A percentile compares a stretch with the other conserved stretches of the same genome.
phyloP scores from a whole-genome alignment of 2,888 invertebrate genomes.

The Drosophila diplacantha region DNA sequence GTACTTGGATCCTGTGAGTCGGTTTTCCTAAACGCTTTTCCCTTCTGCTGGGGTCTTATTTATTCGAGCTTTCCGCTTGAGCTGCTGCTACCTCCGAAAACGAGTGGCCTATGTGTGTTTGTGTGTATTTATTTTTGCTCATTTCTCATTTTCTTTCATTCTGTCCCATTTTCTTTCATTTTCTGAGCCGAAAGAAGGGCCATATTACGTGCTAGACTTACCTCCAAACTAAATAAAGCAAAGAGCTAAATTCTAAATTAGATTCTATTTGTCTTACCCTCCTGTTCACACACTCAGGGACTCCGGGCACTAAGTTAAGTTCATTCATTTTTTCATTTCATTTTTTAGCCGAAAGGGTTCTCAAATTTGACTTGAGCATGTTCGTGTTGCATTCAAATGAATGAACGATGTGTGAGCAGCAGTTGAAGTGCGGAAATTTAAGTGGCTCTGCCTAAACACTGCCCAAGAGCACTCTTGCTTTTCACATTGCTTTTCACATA shows the following conservation, averaged over 20 bases:
- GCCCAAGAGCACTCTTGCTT: neutral
- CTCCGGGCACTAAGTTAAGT: conserved; percentile 7
- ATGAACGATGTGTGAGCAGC: conserved; percentile 27
- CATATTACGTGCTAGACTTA: conserved; percentile 35
- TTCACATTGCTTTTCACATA: conserved; percentile 1
- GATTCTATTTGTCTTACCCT: conserved; percentile 47
- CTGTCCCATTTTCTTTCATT: conserved; percentile 56
- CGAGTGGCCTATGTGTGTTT: conserved; percentile 44
- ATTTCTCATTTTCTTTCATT: conserved; percentile 59
- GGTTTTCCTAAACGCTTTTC: conserved; percentile 23
- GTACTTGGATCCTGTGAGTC: conserved; percentile 13
- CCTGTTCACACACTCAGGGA: conserved; percentile 1
- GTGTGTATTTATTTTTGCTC: conserved; percentile 42
- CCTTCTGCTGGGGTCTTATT: conserved; percentile 42
- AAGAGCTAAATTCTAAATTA: conserved; percentile 52
- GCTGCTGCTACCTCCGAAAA: conserved; percentile 36
- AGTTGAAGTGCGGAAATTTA: conserved; percentile 6
- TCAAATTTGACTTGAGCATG: conserved; percentile 19
- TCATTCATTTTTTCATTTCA: conserved; percentile 16
- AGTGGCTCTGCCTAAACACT: conserved; percentile 13
- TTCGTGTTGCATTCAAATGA: conserved; percentile 7
- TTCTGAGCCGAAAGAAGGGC: conserved; percentile 16
- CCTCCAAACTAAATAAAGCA: conserved; percentile 47
- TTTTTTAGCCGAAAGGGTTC: conserved; percentile 10
- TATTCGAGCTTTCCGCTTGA: conserved; percentile 45